Base-by-base conservation (phyloP, 2,797 vertebrate species). In the Peromyscus aztecus region DNA sequence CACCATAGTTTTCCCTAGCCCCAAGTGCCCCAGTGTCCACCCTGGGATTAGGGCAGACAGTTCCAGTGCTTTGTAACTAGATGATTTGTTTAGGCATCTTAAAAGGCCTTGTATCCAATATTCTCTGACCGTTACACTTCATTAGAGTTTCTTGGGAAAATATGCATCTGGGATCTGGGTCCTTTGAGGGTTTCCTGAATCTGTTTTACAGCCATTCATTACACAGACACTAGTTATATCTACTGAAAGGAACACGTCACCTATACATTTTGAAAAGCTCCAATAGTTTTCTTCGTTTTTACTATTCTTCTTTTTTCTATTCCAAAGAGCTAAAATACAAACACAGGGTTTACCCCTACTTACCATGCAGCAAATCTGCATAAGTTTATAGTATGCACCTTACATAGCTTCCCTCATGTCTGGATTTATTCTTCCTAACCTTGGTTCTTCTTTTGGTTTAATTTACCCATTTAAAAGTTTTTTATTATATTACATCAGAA, bases 121-220 rank as follows among this genome's bases (percentile, higher is more conserved):
- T 69, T 75, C 78, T 80, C 59, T 84, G 81, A 81, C 27, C 17
- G 19, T 80, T 87, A 86, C 14, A 9, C 43, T 89, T 93, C 76
- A 93, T 63, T 78, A 55, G 67, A 85, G 49, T 19, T 87, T 87
- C 90, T n/a, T 88, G 75, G 88, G 21, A 96, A 63, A 57, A 59
- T 77, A 6, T 27, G 9, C 57, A 88, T 61, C 12, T 93, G 81
- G 59, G 31, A 81, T 93, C 92, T 96, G 0, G 12, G 49, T 92
- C 71, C 57, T 93, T 94, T 95, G 85, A 87, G 43, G 46, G 91
- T 96, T 63, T 95, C 71, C 52, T 89, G 31, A 59, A 29, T 19
- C 46, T 63, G 21, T 71, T 90, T 93, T 61, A 93, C 46, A 91
- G 84, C 95, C 57, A 96, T 76, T 97, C n/a, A 77, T 94, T 84